Percentiles rank a stretch among this genome's conserved stretches.
Conservation (phyloP, 2,797 vertebrate genomes). For the Sarcoramphus papa region DNA sequence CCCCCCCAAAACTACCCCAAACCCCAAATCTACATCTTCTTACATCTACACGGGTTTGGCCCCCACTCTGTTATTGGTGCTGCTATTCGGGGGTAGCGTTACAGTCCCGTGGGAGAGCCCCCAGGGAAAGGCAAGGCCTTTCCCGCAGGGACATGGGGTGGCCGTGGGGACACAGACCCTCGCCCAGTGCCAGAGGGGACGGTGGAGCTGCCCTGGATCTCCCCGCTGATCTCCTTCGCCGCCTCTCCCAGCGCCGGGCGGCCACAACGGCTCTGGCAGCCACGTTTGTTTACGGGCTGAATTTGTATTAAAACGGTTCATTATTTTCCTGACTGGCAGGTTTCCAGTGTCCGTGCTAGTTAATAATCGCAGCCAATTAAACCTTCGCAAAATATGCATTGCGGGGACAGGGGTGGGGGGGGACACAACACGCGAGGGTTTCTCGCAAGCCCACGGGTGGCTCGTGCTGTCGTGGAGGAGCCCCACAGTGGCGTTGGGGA, state of each 20-base stretch:
- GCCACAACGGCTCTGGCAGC: constrained; percentile 3
- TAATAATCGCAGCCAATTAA: constrained; percentile 70
- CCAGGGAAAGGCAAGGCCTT: background rate
- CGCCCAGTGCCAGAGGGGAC: background rate
- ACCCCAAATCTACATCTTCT: background rate
- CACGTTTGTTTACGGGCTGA: constrained; percentile 53
- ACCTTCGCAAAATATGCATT: constrained; percentile 51
- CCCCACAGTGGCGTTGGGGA: background rate
- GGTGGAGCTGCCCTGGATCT: background rate
- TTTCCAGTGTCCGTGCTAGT: constrained; percentile 63
- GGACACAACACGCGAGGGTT: background rate
- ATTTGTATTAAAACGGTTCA: constrained; percentile 65
- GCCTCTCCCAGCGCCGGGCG: background rate
- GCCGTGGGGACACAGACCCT: background rate
- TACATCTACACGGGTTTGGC: background rate
- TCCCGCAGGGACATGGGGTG: background rate
- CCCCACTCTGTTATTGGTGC: background rate
- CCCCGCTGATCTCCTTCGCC: background rate
- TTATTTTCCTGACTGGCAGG: constrained; percentile 67
- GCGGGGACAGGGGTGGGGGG: background rate
- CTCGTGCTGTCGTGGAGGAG: accelerated
- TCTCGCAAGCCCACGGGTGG: background rate
- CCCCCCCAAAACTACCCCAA: background rate
- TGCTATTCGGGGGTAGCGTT: background rate
- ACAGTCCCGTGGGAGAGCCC: accelerated